Conservation (phyloP, 2,888 invertebrate species). For the Calameuta filiformis region DNA sequence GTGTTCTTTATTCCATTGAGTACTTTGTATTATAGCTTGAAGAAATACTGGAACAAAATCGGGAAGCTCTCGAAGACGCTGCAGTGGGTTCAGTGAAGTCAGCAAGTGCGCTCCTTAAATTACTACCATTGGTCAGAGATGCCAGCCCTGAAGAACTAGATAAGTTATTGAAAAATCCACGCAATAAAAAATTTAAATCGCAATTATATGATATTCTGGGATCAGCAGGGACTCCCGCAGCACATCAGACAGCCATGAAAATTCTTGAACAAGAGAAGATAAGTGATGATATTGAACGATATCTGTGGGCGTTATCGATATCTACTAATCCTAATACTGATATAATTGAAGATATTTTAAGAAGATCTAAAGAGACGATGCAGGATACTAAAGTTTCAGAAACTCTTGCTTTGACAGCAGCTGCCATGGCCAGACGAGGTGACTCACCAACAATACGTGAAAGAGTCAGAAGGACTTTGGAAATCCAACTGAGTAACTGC, state of each 20-base stretch:
- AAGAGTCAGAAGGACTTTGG: conserved; percentile 53
- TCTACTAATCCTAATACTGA: conserved; percentile 73
- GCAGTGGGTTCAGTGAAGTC: conserved; percentile 74
- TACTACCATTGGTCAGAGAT: conserved; percentile 73
- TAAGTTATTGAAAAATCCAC: conserved; percentile 70
- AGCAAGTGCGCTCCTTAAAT: conserved; percentile 73
- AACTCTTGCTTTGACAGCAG: conserved; percentile 75
- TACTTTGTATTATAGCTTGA: conserved; percentile 63
- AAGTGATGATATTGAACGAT: conserved; percentile 75
- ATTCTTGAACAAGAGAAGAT: conserved; percentile 70
- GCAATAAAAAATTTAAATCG: conserved; percentile 71
- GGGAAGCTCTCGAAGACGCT: conserved; percentile 68
- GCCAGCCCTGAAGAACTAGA: conserved; percentile 72
- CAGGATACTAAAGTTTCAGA: conserved; percentile 74
- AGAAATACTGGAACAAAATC: conserved; percentile 68
- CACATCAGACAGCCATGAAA: conserved; percentile 77
- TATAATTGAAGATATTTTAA: conserved; percentile 68
- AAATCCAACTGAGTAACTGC: conserved; percentile 68
- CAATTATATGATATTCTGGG: conserved; percentile 79
- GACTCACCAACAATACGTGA: conserved; percentile 44
- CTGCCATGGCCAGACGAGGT: conserved; percentile 69
- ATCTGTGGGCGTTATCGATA: conserved; percentile 79
- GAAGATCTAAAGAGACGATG: conserved; percentile 66
- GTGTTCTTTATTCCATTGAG: too few relatives aligned
- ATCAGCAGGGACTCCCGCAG: conserved; percentile 75